Conservation (phyloP, 1,140 invertebrate genomes). For the Eupristina koningsbergeri region DNA sequence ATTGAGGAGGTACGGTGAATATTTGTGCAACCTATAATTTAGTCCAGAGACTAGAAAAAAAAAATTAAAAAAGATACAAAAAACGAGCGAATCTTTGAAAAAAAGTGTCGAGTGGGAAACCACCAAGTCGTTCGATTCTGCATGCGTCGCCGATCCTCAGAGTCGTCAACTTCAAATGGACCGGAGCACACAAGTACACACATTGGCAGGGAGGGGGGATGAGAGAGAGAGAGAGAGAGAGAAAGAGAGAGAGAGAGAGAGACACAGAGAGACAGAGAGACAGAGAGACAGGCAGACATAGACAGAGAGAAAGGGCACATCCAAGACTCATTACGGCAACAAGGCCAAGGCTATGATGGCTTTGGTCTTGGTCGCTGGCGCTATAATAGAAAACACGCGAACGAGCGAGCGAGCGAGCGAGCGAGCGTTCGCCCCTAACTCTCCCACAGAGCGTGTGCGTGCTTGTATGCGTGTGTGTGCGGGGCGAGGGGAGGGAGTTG, state of each 20-base stretch:
- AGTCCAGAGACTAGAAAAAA: background rate
- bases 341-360: slow-evolving; percentile 50
- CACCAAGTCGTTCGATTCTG: background rate
- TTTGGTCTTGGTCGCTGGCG: background rate
- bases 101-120: too few relatives aligned
- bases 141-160: background rate
- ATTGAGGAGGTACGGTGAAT: background rate
- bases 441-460: background rate
- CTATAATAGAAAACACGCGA: slow-evolving; percentile 36
- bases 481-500: background rate
- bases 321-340: slow-evolving; percentile 41
- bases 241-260: too few relatives aligned
- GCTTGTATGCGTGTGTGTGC: background rate
- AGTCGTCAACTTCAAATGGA: background rate
- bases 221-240: too few relatives aligned
- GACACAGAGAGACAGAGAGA: too few relatives aligned
- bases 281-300: background rate
- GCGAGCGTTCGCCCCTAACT: background rate
- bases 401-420: background rate
- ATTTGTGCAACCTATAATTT: background rate
- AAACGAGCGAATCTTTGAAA: too few relatives aligned
- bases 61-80: background rate
- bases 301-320: background rate
- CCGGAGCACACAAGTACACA: too few relatives aligned
- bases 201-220: too few relatives aligned